Evolutionary conservation across 2,888 invertebrate species (phyloP), one percentile per base, ranked within the genome.

Genomic region (Himalopsyche japonica): DNA sequence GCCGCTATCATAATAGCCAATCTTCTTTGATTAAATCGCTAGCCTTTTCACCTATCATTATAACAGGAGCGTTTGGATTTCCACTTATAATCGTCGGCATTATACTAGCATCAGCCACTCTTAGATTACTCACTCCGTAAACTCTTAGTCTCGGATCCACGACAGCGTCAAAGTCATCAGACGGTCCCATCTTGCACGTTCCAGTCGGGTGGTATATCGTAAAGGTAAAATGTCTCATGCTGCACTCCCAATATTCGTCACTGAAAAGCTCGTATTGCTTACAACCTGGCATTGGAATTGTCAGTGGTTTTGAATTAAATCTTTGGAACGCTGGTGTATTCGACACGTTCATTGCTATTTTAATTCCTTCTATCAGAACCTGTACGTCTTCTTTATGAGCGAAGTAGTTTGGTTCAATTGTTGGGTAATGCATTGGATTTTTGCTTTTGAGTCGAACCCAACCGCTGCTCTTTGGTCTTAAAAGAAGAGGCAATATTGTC

Each of bases 371-470:
- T 0, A 95, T 95, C 1, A 98, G 89, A 0, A 95, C 94, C 87
- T 95, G 92, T 18, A 97, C 92, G 88, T 99, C 98, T 88, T 96
- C 94, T 87, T 95, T 95, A 88, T 97, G 95, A 0, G 97, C 95
- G 89, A 99, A 96, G 89, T 99, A 99, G 89, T 98, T 98, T 0
- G 98, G 98, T 89, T 97, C 96, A 82, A 99, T 95, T 18, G 95
- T 94, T 0, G 98, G 98, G 86, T 96, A 94, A 0, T 96, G 94
- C 87, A 95, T 93, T 0, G 98, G 98, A 90, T 98, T 96, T 49
- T 93, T 93, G 79, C 96, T 96, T 87, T 94, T 95, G 24, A 99
- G 91, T 80, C 95, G 94, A n/a, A 99, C 92, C 94, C 95, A 95
- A 0, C 99, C 99, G 0, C 94, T 94, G 89, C 98, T 98, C 88